Evolutionary conservation across 1,140 invertebrate species (phyloP).

Genomic region (Lucilia cuprina): DNA sequence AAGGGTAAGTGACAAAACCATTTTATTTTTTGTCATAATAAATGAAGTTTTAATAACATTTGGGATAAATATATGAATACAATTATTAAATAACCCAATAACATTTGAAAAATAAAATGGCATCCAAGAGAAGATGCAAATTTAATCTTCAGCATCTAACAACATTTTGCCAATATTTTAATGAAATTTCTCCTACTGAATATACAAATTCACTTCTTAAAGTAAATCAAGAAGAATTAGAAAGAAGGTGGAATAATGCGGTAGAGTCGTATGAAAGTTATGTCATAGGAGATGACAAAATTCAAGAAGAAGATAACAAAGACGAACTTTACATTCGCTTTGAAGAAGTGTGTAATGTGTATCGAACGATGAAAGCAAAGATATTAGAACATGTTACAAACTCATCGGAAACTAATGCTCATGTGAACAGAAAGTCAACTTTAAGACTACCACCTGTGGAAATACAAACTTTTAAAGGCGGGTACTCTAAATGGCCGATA

Average conservation of each 20-base stretch:
- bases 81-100: no score
- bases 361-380: not conserved
- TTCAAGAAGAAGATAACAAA: not conserved
- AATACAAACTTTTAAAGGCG: not conserved
- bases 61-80: no score
- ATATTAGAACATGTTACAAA: not conserved
- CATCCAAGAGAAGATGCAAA: not conserved
- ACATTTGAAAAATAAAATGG: no score
- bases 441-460: not conserved
- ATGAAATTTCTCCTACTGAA: not conserved
- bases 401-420: not conserved
- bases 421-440: not conserved
- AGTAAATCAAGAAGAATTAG: not conserved
- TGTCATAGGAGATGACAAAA: not conserved
- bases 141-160: not conserved
- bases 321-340: not conserved
- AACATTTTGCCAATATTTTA: not conserved
- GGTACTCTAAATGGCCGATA: not conserved
- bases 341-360: not conserved
- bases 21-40: no score
- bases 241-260: not conserved
- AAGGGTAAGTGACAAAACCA: no score
- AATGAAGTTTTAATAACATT: no score
- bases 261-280: not conserved
- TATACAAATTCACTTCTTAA: not conserved